Evolutionary conservation across 2,113 vertebrate genomes (phyloP).

Genomic region (Thamnaconus septentrionalis): DNA sequence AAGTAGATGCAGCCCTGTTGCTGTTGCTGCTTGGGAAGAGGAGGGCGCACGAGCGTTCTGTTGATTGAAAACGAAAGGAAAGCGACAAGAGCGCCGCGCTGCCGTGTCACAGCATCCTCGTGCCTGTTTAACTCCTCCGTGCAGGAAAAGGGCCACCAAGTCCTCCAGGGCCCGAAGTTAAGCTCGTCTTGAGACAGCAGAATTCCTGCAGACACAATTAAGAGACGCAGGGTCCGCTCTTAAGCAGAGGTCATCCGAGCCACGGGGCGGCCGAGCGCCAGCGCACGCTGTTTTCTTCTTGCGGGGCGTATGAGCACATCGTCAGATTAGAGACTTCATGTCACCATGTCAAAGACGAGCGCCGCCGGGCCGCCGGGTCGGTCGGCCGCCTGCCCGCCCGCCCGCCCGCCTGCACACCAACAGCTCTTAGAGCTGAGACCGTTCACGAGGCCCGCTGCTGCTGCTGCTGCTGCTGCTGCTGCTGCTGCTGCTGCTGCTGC

Average conservation of each 20-base stretch:
- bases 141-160: slow-evolving; percentile 6
- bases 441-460: slow-evolving; percentile 36
- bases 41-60: no score
- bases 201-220: slow-evolving; percentile 73
- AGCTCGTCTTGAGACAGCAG: slow-evolving; percentile 46
- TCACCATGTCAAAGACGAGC: slow-evolving; percentile 70
- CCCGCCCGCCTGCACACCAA: no score
- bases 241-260: slow-evolving; percentile 68
- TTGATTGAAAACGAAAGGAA: slow-evolving; percentile 2
- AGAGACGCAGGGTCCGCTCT: slow-evolving; percentile 41
- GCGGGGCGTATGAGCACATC: slow-evolving; percentile 65
- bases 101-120: slow-evolving; percentile 3
- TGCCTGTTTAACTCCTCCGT: slow-evolving; percentile 12
- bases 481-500: slow-evolving; percentile 5
- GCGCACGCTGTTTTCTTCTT: slow-evolving; percentile 51
- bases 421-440: no score
- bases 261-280: slow-evolving; percentile 38
- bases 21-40: background rate
- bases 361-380: slow-evolving; percentile 15
- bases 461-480: slow-evolving; percentile 34
- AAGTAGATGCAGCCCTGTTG: slow-evolving; percentile 23
- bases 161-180: slow-evolving; percentile 33
- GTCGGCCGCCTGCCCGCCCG: no score
- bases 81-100: slow-evolving; percentile 6
- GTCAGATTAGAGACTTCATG: slow-evolving; percentile 75